Conservation (phyloP, 2,113 vertebrate genomes). For the Larimichthys crocea region DNA sequence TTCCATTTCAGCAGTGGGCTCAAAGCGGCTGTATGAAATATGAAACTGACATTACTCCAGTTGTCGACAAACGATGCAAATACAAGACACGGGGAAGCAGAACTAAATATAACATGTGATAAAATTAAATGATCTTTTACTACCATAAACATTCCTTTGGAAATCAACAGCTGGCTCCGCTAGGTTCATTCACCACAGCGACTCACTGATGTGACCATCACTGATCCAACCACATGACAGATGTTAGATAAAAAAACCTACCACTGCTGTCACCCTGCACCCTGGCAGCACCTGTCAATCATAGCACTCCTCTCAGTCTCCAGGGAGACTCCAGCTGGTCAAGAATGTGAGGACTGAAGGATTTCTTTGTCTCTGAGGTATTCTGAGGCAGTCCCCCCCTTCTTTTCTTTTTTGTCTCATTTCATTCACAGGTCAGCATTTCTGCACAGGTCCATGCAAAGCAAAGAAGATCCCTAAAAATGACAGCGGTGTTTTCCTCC, state of each 20-base stretch:
- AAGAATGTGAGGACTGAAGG: constrained; percentile 55
- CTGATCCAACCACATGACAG: constrained; percentile 37
- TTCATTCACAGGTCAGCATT: constrained; percentile 48
- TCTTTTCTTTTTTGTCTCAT: constrained; percentile 19
- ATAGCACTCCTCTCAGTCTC: constrained; percentile 48
- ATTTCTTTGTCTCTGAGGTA: constrained; percentile 59
- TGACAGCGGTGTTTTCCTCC: neutral
- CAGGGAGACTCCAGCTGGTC: constrained; percentile 57
- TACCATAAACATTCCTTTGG: neutral
- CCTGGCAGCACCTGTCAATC: constrained; percentile 71
- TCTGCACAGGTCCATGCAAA: constrained; percentile 13
- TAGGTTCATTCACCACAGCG: neutral
- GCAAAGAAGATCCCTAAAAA: neutral
- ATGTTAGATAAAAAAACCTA: constrained; percentile 44
- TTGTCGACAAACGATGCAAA: constrained; percentile 19
- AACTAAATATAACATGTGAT: neutral
- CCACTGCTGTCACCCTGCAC: constrained; percentile 51
- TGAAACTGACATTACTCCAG: constrained; percentile 14
- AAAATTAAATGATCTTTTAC: neutral
- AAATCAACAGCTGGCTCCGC: neutral
- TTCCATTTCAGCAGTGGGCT: constrained; percentile 25
- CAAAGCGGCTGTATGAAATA: constrained; percentile 22
- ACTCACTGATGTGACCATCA: neutral
- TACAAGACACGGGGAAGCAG: neutral
- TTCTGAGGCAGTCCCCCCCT: constrained; percentile 13